Conservation (phyloP, 2,797 vertebrate genomes). For the Eulemur albifrons region DNA sequence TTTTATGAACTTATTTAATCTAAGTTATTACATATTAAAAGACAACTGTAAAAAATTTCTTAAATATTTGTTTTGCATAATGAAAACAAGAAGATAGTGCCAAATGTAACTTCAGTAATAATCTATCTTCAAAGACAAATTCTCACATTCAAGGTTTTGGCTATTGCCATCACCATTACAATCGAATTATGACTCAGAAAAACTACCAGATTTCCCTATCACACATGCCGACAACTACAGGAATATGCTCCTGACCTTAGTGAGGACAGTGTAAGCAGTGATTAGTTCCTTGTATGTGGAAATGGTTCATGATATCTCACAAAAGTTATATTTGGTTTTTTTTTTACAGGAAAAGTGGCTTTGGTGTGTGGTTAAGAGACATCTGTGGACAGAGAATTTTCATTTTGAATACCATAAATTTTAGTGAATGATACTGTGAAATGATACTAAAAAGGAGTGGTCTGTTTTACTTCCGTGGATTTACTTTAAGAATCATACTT, state of each 20-base stretch:
- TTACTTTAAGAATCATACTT: not conserved
- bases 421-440: not conserved
- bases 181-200: slow-evolving; percentile 15
- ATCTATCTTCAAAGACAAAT: slow-evolving; percentile 32
- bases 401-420: not conserved
- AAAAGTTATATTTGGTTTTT: slow-evolving; percentile 35
- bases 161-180: not conserved
- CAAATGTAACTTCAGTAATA: not conserved
- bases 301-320: not conserved
- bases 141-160: not conserved
- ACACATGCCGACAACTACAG: not conserved
- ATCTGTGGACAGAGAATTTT: not conserved
- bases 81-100: slow-evolving; percentile 20
- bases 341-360: not conserved
- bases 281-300: not conserved
- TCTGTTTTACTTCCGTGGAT: not conserved
- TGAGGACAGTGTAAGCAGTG: not conserved
- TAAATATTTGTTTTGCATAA: not conserved
- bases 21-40: not conserved
- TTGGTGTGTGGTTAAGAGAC: not conserved
- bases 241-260: not conserved
- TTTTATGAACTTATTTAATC: slow-evolving; percentile 7
- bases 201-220: not conserved
- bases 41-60: not conserved
- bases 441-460: not conserved